Evolutionary conservation across 2,888 invertebrate genomes (phyloP).

Genomic region (Hecatera dysodea): DNA sequence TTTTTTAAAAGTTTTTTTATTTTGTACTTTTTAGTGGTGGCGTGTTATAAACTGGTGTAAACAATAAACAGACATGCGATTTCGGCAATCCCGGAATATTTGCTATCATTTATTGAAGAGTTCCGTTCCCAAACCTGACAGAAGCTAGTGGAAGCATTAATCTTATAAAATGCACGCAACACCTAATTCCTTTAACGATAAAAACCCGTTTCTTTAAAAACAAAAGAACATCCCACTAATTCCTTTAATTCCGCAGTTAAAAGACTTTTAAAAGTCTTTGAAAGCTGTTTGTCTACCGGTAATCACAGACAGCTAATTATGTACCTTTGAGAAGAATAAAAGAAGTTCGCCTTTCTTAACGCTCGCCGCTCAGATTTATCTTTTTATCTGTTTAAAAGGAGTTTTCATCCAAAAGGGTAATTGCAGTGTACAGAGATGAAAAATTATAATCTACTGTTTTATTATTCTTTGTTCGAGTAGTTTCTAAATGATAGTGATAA

Average conservation of each 20-base stretch:
- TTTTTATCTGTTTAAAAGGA: constrained; percentile 15
- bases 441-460: background rate
- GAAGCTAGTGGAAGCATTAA: background rate
- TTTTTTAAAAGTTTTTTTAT: no score
- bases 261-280: constrained; percentile 45
- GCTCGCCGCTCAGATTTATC: constrained; percentile 26
- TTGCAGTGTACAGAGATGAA: constrained; percentile 11
- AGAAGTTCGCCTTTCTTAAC: constrained; percentile 18
- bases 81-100: no score
- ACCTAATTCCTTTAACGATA: background rate
- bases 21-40: no score
- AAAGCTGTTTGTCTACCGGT: constrained; percentile 52
- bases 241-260: constrained; percentile 32
- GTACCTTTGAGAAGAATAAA: constrained; percentile 48
- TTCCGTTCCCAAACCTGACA: no score
- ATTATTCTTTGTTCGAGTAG: background rate
- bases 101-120: no score
- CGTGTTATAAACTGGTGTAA: no score
- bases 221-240: constrained; percentile 25
- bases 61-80: no score
- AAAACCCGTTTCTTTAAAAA: constrained; percentile 1
- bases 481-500: no score
- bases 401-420: constrained; percentile 32
- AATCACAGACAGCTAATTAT: constrained; percentile 57
- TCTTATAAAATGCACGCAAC: background rate